Evolutionary conservation across 2,113 vertebrate species (phyloP).

Genomic region (Phrynosoma platyrhinos): DNA sequence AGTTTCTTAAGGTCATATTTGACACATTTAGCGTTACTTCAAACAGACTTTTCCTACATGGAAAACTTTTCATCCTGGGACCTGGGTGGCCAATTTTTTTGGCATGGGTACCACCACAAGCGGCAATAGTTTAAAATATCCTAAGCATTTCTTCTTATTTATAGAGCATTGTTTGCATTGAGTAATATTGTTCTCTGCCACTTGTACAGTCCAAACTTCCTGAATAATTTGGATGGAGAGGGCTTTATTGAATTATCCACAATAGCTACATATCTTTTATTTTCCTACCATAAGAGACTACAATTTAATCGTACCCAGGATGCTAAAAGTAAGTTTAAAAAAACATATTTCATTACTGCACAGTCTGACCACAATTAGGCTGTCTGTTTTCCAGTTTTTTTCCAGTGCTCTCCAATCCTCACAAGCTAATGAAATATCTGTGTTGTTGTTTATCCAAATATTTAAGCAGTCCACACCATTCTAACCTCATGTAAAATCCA

Average conservation of each 20-base stretch:
- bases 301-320: neutral
- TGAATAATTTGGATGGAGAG: neutral
- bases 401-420: neutral
- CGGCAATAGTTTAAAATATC: neutral
- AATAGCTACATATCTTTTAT: neutral
- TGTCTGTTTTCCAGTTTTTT: constrained; percentile 7
- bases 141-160: neutral
- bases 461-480: constrained; percentile 5
- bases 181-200: neutral
- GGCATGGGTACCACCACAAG: neutral
- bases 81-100: neutral
- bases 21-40: neutral
- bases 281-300: neutral
- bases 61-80: neutral
- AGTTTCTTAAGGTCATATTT: neutral
- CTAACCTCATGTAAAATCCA: constrained; percentile 23
- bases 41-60: neutral
- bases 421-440: constrained; percentile 1
- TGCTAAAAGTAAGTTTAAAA: neutral
- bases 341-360: neutral
- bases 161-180: neutral
- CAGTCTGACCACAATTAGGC: neutral
- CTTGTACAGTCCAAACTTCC: neutral
- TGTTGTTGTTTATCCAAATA: constrained; percentile 20
- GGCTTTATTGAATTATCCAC: constrained; percentile 21